Evolutionary conservation across 2,797 vertebrate genomes (phyloP).

Genomic region (Halcyon badia): DNA sequence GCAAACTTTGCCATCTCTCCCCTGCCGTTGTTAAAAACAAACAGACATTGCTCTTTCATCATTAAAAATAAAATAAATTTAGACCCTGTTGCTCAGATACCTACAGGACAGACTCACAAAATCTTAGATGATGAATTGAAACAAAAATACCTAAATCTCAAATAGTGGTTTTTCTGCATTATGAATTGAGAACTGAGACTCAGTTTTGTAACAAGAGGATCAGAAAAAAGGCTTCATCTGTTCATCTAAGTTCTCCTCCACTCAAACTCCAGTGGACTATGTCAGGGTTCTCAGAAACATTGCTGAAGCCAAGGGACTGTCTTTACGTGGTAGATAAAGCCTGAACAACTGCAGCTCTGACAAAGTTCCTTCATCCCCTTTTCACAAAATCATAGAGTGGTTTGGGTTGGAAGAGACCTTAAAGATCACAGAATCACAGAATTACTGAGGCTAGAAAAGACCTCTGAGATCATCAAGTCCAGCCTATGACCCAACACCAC

Average conservation of each 20-base stretch:
- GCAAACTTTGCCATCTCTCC: neutral
- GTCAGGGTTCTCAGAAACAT: neutral
- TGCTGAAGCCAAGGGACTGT: neutral
- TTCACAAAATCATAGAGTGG: neutral
- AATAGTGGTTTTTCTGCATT: neutral
- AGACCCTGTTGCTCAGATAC: neutral
- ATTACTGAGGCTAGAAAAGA: no score
- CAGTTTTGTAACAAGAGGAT: neutral
- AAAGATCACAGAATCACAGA: no score
- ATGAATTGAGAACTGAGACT: neutral
- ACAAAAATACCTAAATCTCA: neutral
- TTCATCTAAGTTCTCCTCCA: neutral
- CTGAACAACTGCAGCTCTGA: neutral
- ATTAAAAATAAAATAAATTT: neutral
- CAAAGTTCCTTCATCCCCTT: neutral
- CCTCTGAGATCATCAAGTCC: no score
- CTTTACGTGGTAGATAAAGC: rapidly evolving
- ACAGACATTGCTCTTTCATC: neutral
- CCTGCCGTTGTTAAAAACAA: neutral
- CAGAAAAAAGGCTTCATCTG: neutral
- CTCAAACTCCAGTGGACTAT: neutral
- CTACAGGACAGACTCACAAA: neutral
- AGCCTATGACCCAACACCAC: no score
- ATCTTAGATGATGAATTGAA: neutral
- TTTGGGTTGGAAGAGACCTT: neutral